Evolutionary conservation across 2,888 invertebrate genomes (phyloP), one percentile per base, ranked within the genome.

Genomic region (Seira musarum): DNA sequence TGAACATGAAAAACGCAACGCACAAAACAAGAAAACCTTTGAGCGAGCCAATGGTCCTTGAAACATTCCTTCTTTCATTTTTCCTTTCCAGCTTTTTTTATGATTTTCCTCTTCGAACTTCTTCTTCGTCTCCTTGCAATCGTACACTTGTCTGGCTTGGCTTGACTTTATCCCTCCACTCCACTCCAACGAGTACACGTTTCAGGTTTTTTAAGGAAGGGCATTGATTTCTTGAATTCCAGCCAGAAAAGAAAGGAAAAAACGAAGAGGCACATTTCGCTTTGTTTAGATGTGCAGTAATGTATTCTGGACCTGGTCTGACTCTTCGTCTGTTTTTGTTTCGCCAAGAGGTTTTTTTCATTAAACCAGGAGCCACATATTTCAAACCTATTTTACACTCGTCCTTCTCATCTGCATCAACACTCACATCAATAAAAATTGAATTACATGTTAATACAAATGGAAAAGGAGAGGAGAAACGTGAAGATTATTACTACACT

Each of bases 41-140:
- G n/a, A n/a, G n/a, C n/a, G n/a, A 65, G 64, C 35, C 66, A 74
- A 74, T 74, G 74, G 74, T 74, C 74, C 74, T 74, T 74, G 74
- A 74, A 74, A n/a, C 49, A 67, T 15, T 66, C 35, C 19, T 35
- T 35, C 30, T 10, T 35, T 30, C 65, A 35, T n/a, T n/a, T 24
- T 24, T 5, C 63, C 24, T 13, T n/a, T 21, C 2, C 21, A n/a
- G n/a, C n/a, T n/a, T n/a, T n/a, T n/a, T n/a, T 19, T n/a, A 22
- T 63, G n/a, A 64, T 6, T 25, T 24, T 57, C 30, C 25, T 5
- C 30, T 25, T 57, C 57, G 69, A 49, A 69, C 69, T 69, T 69
- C 57, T 69, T 53, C 53, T 17, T 53, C 25, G 30, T 69, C 57
- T 69, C 61, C 19, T 67, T 67, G n/a, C n/a, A n/a, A n/a, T n/a